Conservation (phyloP, 92 coral and sea anemone genomes). For the Epizoanthus illoricatus region DNA sequence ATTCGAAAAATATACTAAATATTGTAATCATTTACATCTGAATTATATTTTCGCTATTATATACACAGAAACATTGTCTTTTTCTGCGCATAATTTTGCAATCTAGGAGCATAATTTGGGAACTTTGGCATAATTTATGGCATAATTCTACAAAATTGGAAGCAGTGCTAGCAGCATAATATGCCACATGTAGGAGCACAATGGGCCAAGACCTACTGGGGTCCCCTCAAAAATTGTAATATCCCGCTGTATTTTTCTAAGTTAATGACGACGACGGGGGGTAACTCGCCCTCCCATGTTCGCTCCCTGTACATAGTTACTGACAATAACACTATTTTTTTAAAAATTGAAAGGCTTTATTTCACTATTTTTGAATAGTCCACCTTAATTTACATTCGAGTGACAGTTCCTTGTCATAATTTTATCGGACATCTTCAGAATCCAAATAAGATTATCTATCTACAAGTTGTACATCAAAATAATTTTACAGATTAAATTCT, state of each 20-base stretch:
- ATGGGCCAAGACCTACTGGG: background rate
- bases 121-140: too few relatives aligned
- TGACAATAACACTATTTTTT: background rate
- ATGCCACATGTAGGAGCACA: background rate
- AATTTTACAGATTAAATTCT: conserved; percentile 31
- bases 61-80: too few relatives aligned
- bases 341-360: background rate
- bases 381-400: conserved; percentile 9
- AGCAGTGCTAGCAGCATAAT: too few relatives aligned
- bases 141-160: too few relatives aligned
- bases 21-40: too few relatives aligned
- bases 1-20: too few relatives aligned
- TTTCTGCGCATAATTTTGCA: background rate
- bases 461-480: conserved; percentile 35
- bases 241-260: background rate
- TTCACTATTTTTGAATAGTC: background rate
- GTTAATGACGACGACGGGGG: too few relatives aligned
- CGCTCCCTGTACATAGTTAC: too few relatives aligned
- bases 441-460: conserved; percentile 18
- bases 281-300: too few relatives aligned
- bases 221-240: background rate
- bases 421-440: conserved; percentile 15
- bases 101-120: too few relatives aligned
- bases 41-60: too few relatives aligned
- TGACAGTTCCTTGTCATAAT: background rate